Evolutionary conservation across 1,140 invertebrate species (phyloP), one percentile per base, ranked within the genome.

Genomic region (Apis dorsata): DNA sequence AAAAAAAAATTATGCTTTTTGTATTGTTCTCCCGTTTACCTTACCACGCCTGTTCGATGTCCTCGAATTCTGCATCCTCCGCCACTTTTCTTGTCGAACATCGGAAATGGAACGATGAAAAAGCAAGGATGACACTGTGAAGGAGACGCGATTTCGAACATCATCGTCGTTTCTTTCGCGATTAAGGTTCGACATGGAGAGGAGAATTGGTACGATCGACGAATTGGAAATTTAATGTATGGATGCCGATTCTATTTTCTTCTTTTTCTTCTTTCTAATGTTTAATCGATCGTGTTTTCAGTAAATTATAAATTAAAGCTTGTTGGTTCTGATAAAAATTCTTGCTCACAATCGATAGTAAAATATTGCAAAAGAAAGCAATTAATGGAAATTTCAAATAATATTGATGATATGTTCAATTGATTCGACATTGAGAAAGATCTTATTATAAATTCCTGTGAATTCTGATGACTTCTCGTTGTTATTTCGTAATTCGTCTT

Each of bases 1-100:
- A 34, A 44, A 44, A 44, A 44, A 44, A 44, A 79, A 81, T 88
- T 81, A 88, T 80, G 87, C 86, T 91, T 90, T 89, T 89, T 89
- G 82, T 90, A 88, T 84, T 79, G 76, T 88, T 86, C 72, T 85
- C 75, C 83, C 69, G 74, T 85, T 89, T 70, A 80, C 71, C 71
- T 81, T 49, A 80, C 55, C 77, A 83, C 65, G 65, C 78, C 81
- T 84, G 76, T 86, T 80, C 84, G 34, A 78, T 79, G 71, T 86
- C 84, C 78, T 63, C 51, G 60, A 74, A 59, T 68, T 86, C 71
- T 68, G 63, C 62, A 85, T 81, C 69, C 81, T 68, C 78, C 51
- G 44, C 75, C 55, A 15, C 24, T 76, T 66, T 49, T 21, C 51
- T 44, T 53, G 70, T 79, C 74, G 59, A 77, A 85, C 49, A 65